These are phyloP conservation scores for Barnardius zonarius DNA, from an alignment of 2,113 vertebrate species.

Conservation along the genomic window DNA sequence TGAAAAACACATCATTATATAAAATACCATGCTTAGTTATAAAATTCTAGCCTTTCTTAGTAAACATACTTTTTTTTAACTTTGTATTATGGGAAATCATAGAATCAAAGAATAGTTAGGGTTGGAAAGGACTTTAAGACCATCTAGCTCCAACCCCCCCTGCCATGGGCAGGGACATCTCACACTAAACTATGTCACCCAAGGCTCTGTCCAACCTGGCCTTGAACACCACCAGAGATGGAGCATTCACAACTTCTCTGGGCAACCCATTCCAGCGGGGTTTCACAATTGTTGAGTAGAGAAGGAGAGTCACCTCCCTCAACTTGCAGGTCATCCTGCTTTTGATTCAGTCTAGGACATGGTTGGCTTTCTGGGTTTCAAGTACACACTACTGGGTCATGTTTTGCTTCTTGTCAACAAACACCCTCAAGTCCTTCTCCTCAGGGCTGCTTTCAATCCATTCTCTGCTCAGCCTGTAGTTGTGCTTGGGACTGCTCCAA, in stretches of 20 bases:
- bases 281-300: neutral
- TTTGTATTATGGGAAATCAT: neutral
- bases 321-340: too few relatives aligned
- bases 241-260: too few relatives aligned
- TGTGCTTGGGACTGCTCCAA: neutral
- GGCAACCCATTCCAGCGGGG: too few relatives aligned
- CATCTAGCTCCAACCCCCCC: too few relatives aligned
- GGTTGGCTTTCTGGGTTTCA: neutral
- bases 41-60: neutral
- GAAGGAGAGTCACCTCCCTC: neutral
- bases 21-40: neutral
- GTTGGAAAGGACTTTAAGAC: too few relatives aligned
- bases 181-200: too few relatives aligned
- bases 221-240: too few relatives aligned
- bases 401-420: neutral
- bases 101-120: too few relatives aligned
- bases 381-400: neutral
- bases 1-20: neutral
- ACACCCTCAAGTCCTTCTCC: neutral
- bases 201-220: too few relatives aligned
- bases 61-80: neutral
- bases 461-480: neutral
- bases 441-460: neutral
- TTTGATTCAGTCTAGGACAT: neutral
- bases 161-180: too few relatives aligned